Conservation (phyloP, 2,888 invertebrate species). For the Pomacea canaliculata region DNA sequence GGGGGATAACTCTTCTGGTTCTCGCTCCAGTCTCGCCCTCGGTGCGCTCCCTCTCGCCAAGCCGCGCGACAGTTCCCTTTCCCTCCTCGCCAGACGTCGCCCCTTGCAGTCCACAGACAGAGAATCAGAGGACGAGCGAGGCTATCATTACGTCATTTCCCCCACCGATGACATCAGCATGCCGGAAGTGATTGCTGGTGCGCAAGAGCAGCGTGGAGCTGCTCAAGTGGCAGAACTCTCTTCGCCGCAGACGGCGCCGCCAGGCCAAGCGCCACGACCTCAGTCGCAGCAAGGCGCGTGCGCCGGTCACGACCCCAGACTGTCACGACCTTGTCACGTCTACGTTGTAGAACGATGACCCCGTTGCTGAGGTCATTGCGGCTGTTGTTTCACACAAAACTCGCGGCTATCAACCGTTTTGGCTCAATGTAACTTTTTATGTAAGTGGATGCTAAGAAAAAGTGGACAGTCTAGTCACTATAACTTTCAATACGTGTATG, state of each 20-base stretch:
- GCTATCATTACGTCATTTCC: constrained; percentile 25
- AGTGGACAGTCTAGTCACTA: no score
- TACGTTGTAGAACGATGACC: no score
- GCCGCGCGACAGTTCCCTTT: neutral
- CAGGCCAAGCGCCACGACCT: constrained; percentile 24
- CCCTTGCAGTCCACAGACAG: neutral
- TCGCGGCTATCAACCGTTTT: no score
- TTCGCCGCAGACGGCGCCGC: constrained; percentile 13
- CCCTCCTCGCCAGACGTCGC: neutral
- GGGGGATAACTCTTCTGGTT: no score
- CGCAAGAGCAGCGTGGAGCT: constrained; percentile 22
- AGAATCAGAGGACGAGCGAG: neutral
- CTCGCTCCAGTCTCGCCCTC: no score
- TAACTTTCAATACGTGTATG: no score
- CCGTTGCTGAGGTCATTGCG: no score
- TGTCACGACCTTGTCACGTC: neutral
- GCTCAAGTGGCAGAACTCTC: constrained; percentile 22
- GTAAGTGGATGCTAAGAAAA: no score
- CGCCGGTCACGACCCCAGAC: neutral
- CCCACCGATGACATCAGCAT: constrained; percentile 24
- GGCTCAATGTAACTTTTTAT: no score
- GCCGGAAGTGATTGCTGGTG: constrained; percentile 23
- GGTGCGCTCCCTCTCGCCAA: neutral
- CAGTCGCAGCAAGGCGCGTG: constrained; percentile 8
- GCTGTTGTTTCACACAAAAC: no score